Evolutionary conservation across 2,888 invertebrate species (phyloP), one percentile per base, ranked within the genome.

Genomic region (Chrysopilus asiliformis): DNA sequence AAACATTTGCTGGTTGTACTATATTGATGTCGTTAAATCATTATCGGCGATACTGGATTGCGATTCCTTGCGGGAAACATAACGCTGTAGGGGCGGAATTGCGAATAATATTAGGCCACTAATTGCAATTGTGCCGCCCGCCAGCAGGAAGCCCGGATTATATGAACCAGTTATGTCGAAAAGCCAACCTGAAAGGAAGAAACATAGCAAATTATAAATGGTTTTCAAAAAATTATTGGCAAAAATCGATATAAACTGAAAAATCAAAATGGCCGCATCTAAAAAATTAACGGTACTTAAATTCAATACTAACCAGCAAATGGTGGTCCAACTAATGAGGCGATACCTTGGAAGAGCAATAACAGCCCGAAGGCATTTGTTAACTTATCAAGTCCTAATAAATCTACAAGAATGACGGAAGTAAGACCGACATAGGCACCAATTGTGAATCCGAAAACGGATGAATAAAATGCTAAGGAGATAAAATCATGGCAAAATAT

Each of bases 381-480:
- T 37, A 95, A 68, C 54, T 76, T 82, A 46, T 91, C 90, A 46
- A 94, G 66, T n/a, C 93, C 93, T 35, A 95, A 67, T 27, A 95
- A 71, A 63, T 95, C 94, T 17, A 94, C 94, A 40, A 94, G 71
- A 45, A 94, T 87, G 36, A 94, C 93, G 15, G 93, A 93, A 3
- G 94, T 94, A 34, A 95, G 69, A n/a, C 93, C 91, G 32, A 94
- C 93, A 59, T 94, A 95, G 40, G 93, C 93, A 46, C 94, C 91
- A 51, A 89, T 86, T 13, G 87, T 84, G 53, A 89, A 84, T 35
- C 94, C 94, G 57, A 84, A 94, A 8, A 79, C 68, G 22, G 72
- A 68, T 16, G 84, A 76, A 61, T 89, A 95, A 36, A 81, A 50
- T 14, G 79, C 74, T 50, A 94, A 70, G 7, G 79, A 68, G 52